A percentile compares a stretch with the other conserved stretches of the same genome.
Conservation (phyloP, 2,888 invertebrate species). For the Drosophila melanosoma region DNA sequence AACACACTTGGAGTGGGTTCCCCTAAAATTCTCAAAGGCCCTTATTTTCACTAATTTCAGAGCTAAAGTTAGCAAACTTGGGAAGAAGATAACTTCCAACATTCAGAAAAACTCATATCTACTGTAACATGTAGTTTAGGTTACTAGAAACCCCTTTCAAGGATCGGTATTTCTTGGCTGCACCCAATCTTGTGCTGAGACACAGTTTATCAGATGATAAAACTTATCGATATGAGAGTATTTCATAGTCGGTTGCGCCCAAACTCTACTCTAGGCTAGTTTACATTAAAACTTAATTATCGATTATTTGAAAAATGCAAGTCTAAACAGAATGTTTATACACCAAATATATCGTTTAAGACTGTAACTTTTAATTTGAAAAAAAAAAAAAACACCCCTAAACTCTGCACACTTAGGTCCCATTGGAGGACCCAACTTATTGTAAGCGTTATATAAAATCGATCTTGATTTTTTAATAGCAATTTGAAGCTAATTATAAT, state of each 20-base stretch:
- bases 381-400: background rate
- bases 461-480: background rate
- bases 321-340: background rate
- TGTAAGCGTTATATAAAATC: background rate
- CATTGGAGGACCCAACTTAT: background rate
- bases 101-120: background rate
- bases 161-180: background rate
- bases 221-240: background rate
- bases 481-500: constrained; percentile 1
- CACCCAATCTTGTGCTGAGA: background rate
- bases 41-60: background rate
- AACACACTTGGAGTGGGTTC: too few relatives aligned
- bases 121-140: background rate
- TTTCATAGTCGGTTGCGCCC: background rate
- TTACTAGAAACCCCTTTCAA: background rate
- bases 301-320: background rate
- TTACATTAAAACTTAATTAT: background rate
- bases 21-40: background rate
- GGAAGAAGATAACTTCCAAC: background rate
- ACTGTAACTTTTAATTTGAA: background rate
- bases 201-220: background rate
- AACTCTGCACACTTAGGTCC: background rate
- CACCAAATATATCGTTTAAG: background rate
- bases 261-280: background rate
- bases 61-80: background rate